These are phyloP conservation scores for Lamprotornis superbus DNA, from an alignment of 2,113 vertebrate genomes.

Conservation along the genomic window DNA sequence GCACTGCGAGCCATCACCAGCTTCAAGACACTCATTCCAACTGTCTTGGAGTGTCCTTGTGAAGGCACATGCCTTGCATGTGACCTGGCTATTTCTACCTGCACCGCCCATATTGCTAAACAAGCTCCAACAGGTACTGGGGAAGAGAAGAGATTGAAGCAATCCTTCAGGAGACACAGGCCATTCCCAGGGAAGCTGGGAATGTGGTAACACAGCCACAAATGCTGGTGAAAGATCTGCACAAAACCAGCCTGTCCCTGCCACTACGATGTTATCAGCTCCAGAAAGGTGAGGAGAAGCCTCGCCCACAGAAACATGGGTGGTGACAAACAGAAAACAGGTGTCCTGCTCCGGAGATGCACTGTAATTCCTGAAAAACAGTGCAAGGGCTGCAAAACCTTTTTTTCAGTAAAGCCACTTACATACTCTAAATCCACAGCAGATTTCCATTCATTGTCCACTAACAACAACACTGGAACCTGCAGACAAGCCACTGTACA, in stretches of 20 bases:
- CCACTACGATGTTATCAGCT: neutral
- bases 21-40: neutral
- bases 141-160: neutral
- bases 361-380: neutral
- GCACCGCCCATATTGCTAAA: neutral
- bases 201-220: neutral
- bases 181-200: neutral
- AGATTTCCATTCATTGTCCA: neutral
- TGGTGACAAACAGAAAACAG: neutral
- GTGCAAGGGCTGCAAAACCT: neutral
- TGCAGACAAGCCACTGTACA: neutral
- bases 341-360: neutral
- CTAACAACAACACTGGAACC: neutral
- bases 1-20: neutral
- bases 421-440: neutral
- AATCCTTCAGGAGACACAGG: neutral
- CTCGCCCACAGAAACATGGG: neutral
- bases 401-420: neutral
- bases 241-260: neutral
- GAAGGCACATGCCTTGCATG: neutral
- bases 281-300: neutral
- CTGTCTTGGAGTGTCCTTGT: accelerated
- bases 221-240: neutral
- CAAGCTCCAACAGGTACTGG: neutral
- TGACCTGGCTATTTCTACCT: neutral